Evolutionary conservation across 1,140 invertebrate species (phyloP), one percentile per base, ranked within the genome.

Genomic region (Leptopilina boulardi): DNA sequence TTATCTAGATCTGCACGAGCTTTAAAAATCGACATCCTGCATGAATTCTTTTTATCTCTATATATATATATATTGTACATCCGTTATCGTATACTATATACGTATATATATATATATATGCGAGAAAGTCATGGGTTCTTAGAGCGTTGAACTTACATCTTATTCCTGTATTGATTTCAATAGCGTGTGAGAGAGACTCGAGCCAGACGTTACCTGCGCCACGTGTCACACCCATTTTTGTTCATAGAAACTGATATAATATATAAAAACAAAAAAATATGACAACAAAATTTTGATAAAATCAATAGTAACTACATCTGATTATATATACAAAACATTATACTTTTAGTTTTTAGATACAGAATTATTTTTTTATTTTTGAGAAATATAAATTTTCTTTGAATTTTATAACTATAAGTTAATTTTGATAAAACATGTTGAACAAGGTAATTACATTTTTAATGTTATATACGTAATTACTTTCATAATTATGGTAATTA

Each of bases 151-250:
- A 85, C 84, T 84, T 85, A 71, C 76, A 74, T 79, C 77, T 78
- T 76, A 82, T 82, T 83, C 76, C 76, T 71, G 82, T 85, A 85
- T 85, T 84, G 84, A 85, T 85, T 85, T 83, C 81, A 82, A 75
- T 76, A 42, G 73, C 41, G 23, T 71, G 42, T 38, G 34, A 38
- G 34, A 21, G 51, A 81, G 77, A 78, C 73, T 54, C 72, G 77
- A 41, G 75, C 75, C 79, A 72, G 71, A 74, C 77, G 41, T 81
- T 78, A 84, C 77, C 78, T 73, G 75, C 78, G 77, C 78, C 81
- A 82, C 78, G 82, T 86, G 81, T 74, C 82, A 83, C 79, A 77
- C 81, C 81, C 79, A 76, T 70, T 59, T 76, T 79, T 71, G 74
- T 38, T 1, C 51, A 74, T 42, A 18, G 3, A 70, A 70, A 26